Evolutionary conservation across 35 echinoderm and acorn worm genomes (phyloP), one percentile per base, ranked within the genome.

Genomic region (Lytechinus variegatus): DNA sequence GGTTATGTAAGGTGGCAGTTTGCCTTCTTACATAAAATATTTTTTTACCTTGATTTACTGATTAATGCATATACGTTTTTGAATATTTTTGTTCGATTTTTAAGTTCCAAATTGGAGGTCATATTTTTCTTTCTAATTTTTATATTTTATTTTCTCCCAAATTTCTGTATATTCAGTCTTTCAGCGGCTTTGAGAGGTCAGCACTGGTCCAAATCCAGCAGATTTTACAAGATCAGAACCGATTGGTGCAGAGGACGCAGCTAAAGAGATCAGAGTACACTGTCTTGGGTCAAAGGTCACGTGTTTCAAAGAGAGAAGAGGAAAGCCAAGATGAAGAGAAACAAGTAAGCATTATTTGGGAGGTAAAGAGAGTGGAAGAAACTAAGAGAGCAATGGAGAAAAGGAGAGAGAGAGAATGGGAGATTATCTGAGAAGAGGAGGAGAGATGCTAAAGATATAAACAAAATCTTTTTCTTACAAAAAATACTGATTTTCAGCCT

Each of bases 151-250:
- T 33, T 29, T 89, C 52, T 52, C 51, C 4, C 87, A 4, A 44
- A 27, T 16, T 44, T 53, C 51, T 53, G 28, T 9, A 71, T 71
- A 79, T 96, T 6, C 94, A 99, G 98, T 97, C 98, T 14, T 99
- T 99, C 88, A 97, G 97, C 52, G 95, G 96, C 28, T 99, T 99
- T 97, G 98, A 99, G 87, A 97, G 96, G 54, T 99, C 98, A 52
- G 90, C 97, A 0, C 28, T 99, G 24, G 55, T 92, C 79, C 97
- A 98, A 92, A 97, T 98, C 27, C 94, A 99, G 54, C 97, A 99
- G 92, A 97, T 99, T 54, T 86, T 99, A 52, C 95, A 96, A 61
- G 98, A 99, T 60, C 96, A 96, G 55, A 92, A 91, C 13, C 55
- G 98, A 61, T 92, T 99, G 0, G 93, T 99, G 27, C 94, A 95